Percentiles rank a stretch among this genome's conserved stretches.
Conservation (phyloP, 2,797 vertebrate genomes). For the Phyllotis vaccarum region DNA sequence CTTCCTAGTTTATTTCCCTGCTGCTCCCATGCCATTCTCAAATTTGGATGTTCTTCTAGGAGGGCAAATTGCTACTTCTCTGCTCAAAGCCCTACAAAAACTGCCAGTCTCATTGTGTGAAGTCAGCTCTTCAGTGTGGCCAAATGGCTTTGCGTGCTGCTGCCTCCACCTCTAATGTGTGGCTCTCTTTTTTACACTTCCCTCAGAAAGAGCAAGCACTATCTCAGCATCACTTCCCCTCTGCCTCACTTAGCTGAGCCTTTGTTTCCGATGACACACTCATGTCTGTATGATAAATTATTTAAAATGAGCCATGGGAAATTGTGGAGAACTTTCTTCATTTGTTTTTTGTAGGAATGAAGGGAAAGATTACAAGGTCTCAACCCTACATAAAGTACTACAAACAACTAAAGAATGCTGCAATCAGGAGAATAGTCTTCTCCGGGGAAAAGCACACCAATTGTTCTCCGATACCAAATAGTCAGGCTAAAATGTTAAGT, state of each 20-base stretch:
- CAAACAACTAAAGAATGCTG: background rate
- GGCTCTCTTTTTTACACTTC: background rate
- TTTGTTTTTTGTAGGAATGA: background rate
- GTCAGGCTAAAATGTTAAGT: background rate
- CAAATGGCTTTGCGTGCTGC: fast-evolving
- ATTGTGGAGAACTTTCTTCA: constrained; percentile 18
- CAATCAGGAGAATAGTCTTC: background rate
- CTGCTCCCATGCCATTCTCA: background rate
- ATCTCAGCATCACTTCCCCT: background rate
- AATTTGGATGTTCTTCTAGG: background rate
- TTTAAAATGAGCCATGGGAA: constrained; percentile 6
- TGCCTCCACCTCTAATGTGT: background rate
- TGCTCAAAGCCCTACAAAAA: background rate
- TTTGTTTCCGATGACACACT: constrained; percentile 25
- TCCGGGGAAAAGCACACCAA: background rate
- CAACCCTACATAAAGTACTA: background rate
- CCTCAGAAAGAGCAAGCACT: too few relatives aligned
- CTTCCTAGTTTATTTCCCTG: background rate
- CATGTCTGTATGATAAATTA: constrained; percentile 16
- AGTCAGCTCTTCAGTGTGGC: background rate
- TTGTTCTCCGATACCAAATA: too few relatives aligned
- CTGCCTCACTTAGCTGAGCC: background rate
- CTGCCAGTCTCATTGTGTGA: background rate
- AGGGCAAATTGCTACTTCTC: background rate
- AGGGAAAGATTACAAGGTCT: background rate